Evolutionary conservation across 2,888 invertebrate species (phyloP), one percentile per base, ranked within the genome.

Genomic region (Torymus texanus): DNA sequence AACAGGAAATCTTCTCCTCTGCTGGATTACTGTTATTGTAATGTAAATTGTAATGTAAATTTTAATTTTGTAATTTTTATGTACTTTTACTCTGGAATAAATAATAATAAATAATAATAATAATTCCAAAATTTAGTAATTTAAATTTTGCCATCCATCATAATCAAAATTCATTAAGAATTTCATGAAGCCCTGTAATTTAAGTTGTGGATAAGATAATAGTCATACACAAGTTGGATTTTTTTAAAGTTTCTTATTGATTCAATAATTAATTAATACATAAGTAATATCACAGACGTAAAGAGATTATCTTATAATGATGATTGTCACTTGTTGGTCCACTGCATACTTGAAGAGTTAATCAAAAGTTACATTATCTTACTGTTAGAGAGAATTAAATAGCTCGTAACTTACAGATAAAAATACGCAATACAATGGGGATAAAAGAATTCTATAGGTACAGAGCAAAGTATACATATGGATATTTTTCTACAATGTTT

Each of bases 281-380:
- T 85, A 88, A 88, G 86, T 89, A 89, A 89, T 90, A 90, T 90
- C 89, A 90, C 90, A 90, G 90, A 87, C 85, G 84, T 84, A 85
- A 86, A 87, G 68, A 74, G 76, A 79, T 81, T 75, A 68, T 41
- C 41, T 41, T 41, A 41, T 41, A 41, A 77, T 51, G 66, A 81
- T 63, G 63, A 77, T 67, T 29, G 29, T 63, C 53, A 62, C 56
- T 58, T 55, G 41, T 65, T 53, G 75, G 63, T 74, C 41, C 2
- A 58, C 67, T 67, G 53, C 56, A 10, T 16, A 58, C 72, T 72
- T 56, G 62, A 24, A 63, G 53, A 63, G 12, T 41, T 16, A 18
- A 63, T 74, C 58, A 63, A 68, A 63, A 41, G 56, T 70, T 1
- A 61, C 66, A 67, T 86, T 83, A 82, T 67, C 78, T 80, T 83